Base-by-base conservation (phyloP, 1,140 invertebrate species). In the Daktulosphaira vitifoliae region DNA sequence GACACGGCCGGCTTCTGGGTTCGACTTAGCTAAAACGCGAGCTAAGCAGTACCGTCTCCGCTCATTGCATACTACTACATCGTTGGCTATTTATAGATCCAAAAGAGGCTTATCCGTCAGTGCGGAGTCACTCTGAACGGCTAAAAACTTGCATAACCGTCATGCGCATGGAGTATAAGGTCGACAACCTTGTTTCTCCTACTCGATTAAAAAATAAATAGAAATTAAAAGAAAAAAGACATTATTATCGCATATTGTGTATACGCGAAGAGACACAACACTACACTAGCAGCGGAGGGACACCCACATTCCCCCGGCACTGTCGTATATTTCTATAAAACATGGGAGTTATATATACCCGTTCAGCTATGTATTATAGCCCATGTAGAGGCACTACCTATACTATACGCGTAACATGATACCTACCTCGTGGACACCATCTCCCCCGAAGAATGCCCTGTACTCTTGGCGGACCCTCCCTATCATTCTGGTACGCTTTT, bases 331-430 rank as follows among this genome's bases (percentile, higher is more conserved):
- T n/a, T n/a, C n/a, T n/a, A n/a, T n/a, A n/a, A n/a, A n/a, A n/a
- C n/a, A n/a, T n/a, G n/a, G n/a, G n/a, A n/a, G n/a, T n/a, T n/a
- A n/a, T n/a, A n/a, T n/a, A n/a, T n/a, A n/a, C n/a, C n/a, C n/a
- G n/a, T n/a, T n/a, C n/a, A n/a, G n/a, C n/a, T n/a, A n/a, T n/a
- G n/a, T n/a, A n/a, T n/a, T n/a, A 53, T 39, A 33, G 18, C 50
- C 7, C 46, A 49, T 33, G 11, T 33, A 33, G 29, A 33, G 5
- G 29, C 29, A 33, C 29, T 33, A 33, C 29, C 29, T 33, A 11
- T 33, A 33, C 11, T 33, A 11, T 33, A 33, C 29, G 29, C 29
- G 65, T 67, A 68, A 69, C 68, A 68, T 65, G 66, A 68, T 68
- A 67, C 68, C 67, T 13, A 44, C 16, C 22, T 38, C 37, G n/a